These are phyloP conservation scores for Martes martes DNA, from an alignment of 2,113 vertebrate species.

Conservation along the genomic window DNA sequence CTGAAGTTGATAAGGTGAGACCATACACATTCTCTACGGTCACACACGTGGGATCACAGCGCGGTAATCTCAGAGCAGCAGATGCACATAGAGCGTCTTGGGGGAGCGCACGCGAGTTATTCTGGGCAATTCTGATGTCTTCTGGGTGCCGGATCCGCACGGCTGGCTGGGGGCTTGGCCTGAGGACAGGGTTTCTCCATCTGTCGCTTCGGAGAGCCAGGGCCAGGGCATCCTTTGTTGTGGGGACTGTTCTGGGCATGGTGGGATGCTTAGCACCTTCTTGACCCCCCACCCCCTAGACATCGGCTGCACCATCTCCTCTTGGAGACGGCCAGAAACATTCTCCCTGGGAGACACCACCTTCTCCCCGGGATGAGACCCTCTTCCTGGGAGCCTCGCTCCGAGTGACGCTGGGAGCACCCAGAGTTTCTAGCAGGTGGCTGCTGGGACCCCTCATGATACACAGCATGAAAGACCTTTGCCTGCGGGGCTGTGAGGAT, in stretches of 20 bases:
- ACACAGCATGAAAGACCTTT: accelerated
- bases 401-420: neutral
- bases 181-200: neutral
- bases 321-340: accelerated
- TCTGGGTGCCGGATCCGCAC: accelerated
- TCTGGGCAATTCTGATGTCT: neutral
- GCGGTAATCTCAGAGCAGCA: neutral
- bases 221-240: neutral
- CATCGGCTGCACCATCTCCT: neutral
- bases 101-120: accelerated
- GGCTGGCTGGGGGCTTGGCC: no score
- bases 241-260: no score
- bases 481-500: no score
- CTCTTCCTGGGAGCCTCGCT: slow-evolving; percentile 39
- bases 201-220: accelerated
- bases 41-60: neutral
- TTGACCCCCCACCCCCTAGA: neutral
- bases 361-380: neutral
- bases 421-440: no score
- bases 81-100: accelerated
- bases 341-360: no score
- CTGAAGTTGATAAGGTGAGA: neutral
- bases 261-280: no score
- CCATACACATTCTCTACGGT: neutral
- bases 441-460: neutral